Conservation (phyloP, 2,888 invertebrate species). For the Nudaria mundana region DNA sequence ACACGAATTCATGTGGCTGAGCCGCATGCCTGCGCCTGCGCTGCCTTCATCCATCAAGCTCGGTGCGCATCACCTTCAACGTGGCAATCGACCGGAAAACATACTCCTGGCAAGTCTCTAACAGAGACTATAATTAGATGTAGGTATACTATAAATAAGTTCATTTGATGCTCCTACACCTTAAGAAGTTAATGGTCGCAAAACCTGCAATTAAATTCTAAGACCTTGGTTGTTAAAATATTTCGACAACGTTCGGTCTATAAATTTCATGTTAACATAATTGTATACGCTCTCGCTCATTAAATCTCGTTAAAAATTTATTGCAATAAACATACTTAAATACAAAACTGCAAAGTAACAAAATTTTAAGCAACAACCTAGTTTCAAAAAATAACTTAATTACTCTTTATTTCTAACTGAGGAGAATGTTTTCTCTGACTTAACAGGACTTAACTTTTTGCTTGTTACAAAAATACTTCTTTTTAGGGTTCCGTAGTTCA, state of each 20-base stretch:
- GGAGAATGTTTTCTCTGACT: constrained; percentile 18
- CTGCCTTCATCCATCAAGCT: constrained; percentile 78
- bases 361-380: constrained; percentile 9
- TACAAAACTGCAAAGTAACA: constrained; percentile 5
- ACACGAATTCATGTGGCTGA: constrained; percentile 62
- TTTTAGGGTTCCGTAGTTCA: too few species aligned
- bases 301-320: constrained; percentile 13
- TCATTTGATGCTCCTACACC: too few species aligned
- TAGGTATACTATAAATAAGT: too few species aligned
- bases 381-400: constrained; percentile 15
- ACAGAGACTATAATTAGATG: constrained; percentile 30
- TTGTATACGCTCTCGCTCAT: constrained; percentile 12
- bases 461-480: constrained; percentile 38
- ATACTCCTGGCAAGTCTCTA: constrained; percentile 52
- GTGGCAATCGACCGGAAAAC: constrained; percentile 73
- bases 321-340: constrained; percentile 8
- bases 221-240: too few species aligned
- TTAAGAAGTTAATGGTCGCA: too few species aligned
- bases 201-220: background rate
- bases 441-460: constrained; percentile 20
- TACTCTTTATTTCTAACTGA: constrained; percentile 27
- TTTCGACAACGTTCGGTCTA: constrained; percentile 11
- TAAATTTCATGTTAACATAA: constrained; percentile 12
- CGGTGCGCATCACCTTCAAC: constrained; percentile 72
- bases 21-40: constrained; percentile 64